These are phyloP conservation scores for Sturnus vulgaris DNA, from an alignment of 2,113 vertebrate species.

Conservation along the genomic window DNA sequence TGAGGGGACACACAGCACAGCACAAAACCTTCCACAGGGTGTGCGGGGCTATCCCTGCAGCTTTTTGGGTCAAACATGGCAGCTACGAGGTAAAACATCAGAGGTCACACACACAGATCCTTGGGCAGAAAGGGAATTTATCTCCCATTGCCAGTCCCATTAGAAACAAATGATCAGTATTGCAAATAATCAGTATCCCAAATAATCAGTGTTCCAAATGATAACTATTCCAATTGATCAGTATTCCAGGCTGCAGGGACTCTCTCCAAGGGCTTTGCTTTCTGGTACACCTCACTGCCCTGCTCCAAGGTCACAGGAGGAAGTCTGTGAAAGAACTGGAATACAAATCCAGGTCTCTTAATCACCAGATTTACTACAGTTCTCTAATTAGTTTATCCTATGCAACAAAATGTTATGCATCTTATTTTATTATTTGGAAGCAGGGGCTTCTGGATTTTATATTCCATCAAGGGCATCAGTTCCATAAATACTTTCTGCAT, in stretches of 20 bases:
- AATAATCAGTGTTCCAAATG: neutral
- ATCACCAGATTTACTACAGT: neutral
- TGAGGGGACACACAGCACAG: neutral
- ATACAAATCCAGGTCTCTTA: neutral
- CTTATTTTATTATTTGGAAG: neutral
- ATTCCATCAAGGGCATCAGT: neutral
- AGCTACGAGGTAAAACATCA: neutral
- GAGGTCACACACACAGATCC: neutral
- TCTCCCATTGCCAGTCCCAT: neutral
- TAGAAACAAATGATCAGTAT: neutral
- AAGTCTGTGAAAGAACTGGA: neutral
- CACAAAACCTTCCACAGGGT: neutral
- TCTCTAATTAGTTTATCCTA: neutral
- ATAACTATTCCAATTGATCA: neutral
- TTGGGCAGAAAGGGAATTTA: neutral
- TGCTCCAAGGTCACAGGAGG: neutral
- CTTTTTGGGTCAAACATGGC: neutral
- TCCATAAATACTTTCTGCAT: neutral
- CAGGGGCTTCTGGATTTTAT: neutral
- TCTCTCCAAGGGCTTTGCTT: neutral
- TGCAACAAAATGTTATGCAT: neutral
- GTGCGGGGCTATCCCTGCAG: neutral
- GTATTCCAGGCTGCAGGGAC: neutral
- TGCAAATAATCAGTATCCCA: neutral
- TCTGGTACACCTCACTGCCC: neutral